These are phyloP conservation scores for Antheraea mylitta DNA, from an alignment of 1,140 invertebrate genomes.

Conservation along the genomic window DNA sequence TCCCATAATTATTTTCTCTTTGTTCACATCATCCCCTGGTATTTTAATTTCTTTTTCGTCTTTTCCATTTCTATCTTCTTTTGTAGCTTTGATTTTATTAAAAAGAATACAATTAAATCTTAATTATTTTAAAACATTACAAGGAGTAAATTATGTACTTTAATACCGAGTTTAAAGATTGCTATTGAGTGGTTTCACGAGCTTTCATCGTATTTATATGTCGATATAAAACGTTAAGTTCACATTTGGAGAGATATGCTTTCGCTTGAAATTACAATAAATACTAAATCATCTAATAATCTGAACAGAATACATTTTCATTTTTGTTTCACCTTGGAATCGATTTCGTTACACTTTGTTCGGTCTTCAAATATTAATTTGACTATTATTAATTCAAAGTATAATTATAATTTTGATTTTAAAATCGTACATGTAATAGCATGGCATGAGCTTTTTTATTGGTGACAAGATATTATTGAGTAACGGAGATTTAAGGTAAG, in stretches of 20 bases:
- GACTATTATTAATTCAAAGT: background rate
- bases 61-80: constrained; percentile 14
- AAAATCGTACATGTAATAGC: constrained; percentile 7
- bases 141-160: constrained; percentile 70
- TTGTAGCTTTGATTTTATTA: constrained; percentile 39
- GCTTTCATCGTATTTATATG: constrained; percentile 24
- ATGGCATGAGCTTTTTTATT: constrained; percentile 36
- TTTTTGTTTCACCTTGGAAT: constrained; percentile 49
- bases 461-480: background rate
- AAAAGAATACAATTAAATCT: constrained; percentile 44
- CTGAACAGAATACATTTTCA: background rate
- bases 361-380: constrained; percentile 18
- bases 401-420: background rate
- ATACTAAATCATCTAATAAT: background rate
- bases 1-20: constrained; percentile 46
- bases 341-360: constrained; percentile 53
- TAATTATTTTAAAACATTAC: constrained; percentile 73
- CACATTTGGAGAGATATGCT: constrained; percentile 11
- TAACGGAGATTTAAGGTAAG: constrained; percentile 1
- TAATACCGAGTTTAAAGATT: constrained; percentile 30
- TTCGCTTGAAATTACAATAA: constrained; percentile 18
- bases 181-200: constrained; percentile 25
- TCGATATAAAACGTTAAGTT: background rate
- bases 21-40: constrained; percentile 11
- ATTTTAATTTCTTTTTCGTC: background rate